A percentile compares a stretch with the other conserved stretches of the same genome.
phyloP scores from a whole-genome alignment of 2,888 invertebrate genomes.

The Eristalis intricaria region DNA sequence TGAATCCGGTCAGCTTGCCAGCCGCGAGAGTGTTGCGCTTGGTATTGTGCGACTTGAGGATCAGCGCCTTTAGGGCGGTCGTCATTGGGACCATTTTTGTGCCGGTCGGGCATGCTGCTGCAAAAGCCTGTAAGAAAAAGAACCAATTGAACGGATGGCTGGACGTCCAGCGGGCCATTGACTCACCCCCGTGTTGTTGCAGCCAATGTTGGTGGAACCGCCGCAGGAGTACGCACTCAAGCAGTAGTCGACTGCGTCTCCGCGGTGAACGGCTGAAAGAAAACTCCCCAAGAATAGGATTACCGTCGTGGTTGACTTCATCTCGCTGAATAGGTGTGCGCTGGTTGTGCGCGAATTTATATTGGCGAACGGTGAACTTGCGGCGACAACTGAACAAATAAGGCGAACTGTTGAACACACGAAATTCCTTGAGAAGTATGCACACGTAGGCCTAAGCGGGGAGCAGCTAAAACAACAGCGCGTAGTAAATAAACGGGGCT shows the following conservation, averaged over 20 bases:
- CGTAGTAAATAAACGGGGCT: too few species aligned
- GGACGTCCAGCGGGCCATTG: too few species aligned
- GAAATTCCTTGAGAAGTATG: neutral
- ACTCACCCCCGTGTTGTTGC: constrained; percentile 16
- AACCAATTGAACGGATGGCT: neutral
- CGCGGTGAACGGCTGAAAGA: neutral
- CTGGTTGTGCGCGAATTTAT: neutral
- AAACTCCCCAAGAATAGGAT: neutral
- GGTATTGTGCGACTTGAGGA: constrained; percentile 68
- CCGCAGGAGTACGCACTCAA: neutral
- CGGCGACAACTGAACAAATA: neutral
- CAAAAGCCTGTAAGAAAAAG: neutral
- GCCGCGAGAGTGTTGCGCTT: constrained; percentile 74
- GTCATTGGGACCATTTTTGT: constrained; percentile 1
- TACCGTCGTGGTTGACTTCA: neutral
- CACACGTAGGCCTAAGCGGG: neutral
- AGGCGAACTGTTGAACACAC: neutral
- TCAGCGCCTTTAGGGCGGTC: neutral
- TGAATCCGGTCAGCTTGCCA: constrained; percentile 61
- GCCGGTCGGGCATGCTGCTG: constrained; percentile 3
- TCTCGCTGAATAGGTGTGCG: neutral
- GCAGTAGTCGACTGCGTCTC: constrained; percentile 2
- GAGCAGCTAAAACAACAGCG: too few species aligned
- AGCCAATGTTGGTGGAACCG: neutral
- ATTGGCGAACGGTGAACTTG: neutral